These are phyloP conservation scores for Phrynocephalus versicolor DNA, from an alignment of 2,113 vertebrate genomes.

Conservation along the genomic window DNA sequence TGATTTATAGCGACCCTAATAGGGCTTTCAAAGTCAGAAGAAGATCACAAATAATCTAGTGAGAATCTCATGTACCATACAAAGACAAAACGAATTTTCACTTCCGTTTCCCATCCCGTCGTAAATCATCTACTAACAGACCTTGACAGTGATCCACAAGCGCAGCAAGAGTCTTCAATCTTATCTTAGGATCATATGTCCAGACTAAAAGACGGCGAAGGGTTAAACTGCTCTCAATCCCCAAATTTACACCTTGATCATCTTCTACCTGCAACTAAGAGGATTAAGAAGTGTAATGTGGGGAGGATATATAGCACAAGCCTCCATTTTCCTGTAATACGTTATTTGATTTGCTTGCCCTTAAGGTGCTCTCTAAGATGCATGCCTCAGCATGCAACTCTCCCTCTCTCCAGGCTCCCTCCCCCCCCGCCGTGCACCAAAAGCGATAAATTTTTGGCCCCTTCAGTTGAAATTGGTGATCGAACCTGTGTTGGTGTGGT, in stretches of 20 bases:
- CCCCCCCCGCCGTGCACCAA: no score
- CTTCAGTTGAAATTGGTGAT: no score
- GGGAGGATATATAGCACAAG: neutral
- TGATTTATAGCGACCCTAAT: no score
- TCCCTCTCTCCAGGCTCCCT: no score
- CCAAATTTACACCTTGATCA: slow-evolving; percentile 90
- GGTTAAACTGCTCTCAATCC: slow-evolving; percentile 87
- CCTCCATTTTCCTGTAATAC: neutral
- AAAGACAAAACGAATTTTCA: neutral
- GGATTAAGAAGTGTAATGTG: neutral
- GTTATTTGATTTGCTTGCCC: neutral
- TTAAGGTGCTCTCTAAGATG: no score
- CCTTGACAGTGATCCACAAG: slow-evolving; percentile 99
- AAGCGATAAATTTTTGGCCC: no score
- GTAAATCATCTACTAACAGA: slow-evolving; percentile 55
- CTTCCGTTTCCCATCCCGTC: neutral
- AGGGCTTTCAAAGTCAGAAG: neutral
- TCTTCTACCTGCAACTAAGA: slow-evolving; percentile 92
- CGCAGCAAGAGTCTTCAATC: slow-evolving; percentile 94
- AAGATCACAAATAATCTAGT: neutral
- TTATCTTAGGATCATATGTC: slow-evolving; percentile 95
- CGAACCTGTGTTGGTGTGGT: no score
- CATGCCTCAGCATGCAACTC: no score
- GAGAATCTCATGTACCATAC: no score
- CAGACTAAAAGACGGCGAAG: slow-evolving; percentile 94